Evolutionary conservation across 2,888 invertebrate species (phyloP).

Genomic region (Dichetophora obliterata): DNA sequence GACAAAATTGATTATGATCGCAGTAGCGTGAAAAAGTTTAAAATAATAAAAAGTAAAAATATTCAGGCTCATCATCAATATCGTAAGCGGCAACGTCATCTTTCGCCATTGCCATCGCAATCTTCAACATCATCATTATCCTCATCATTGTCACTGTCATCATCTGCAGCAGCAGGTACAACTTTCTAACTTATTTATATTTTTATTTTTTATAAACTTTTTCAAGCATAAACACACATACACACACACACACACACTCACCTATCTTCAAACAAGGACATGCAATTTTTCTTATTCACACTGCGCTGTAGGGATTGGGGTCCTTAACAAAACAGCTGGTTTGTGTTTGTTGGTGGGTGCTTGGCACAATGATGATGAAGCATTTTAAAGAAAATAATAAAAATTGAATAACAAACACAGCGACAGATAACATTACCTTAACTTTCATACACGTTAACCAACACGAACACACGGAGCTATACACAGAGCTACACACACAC

Average conservation of each 20-base stretch:
- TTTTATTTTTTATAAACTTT: neutral
- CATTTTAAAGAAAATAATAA: slow-evolving; percentile 3
- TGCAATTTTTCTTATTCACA: neutral
- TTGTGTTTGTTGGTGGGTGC: neutral
- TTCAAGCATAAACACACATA: neutral
- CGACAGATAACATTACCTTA: slow-evolving; percentile 1
- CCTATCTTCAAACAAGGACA: neutral
- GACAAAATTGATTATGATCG: slow-evolving; percentile 34
- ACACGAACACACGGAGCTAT: neutral
- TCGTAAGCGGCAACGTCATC: neutral
- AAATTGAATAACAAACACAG: slow-evolving; percentile 10
- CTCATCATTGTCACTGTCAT: neutral
- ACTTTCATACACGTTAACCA: neutral
- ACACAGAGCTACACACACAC: neutral
- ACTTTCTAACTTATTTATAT: neutral
- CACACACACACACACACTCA: neutral
- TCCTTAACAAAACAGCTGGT: neutral
- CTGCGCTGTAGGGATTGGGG: neutral
- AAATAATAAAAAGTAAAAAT: neutral
- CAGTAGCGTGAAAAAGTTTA: slow-evolving; percentile 17
- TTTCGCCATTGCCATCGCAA: neutral
- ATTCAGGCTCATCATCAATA: slow-evolving; percentile 13
- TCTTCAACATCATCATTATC: neutral
- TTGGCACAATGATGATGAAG: slow-evolving; percentile 3
- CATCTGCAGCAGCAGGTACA: neutral